A percentile compares a stretch with the other conserved stretches of the same genome.
Evolutionary conservation across 2,888 invertebrate genomes (phyloP).

Genomic region (Anorthoa munda): DNA sequence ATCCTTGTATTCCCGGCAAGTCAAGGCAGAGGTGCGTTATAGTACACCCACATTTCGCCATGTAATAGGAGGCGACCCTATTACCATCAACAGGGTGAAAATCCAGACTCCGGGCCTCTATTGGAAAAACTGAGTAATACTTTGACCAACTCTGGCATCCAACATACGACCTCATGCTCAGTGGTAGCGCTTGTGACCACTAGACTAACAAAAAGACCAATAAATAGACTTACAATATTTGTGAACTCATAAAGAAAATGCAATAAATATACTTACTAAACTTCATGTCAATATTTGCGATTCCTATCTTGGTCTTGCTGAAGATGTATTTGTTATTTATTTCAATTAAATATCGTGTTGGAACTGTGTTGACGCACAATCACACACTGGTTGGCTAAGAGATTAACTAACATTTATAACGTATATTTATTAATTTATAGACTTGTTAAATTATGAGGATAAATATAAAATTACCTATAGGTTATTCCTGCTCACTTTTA

Average conservation of each 20-base stretch:
- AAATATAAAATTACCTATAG: neutral
- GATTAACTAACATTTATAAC: neutral
- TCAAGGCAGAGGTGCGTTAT: too few species aligned
- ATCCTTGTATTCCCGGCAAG: too few species aligned
- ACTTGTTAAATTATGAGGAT: neutral
- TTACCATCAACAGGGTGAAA: too few species aligned
- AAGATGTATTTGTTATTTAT: conserved; percentile 1
- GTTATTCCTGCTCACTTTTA: neutral
- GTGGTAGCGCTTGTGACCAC: too few species aligned
- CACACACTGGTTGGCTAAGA: conserved; percentile 10
- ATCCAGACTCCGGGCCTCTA: too few species aligned
- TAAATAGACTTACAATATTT: neutral
- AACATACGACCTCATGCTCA: too few species aligned
- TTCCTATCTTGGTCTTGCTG: conserved; percentile 3
- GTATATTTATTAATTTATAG: neutral
- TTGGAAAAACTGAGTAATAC: too few species aligned
- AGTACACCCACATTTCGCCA: too few species aligned
- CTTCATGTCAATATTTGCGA: conserved; percentile 38
- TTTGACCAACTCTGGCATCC: too few species aligned
- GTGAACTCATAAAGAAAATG: conserved; percentile 3
- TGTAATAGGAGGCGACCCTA: too few species aligned
- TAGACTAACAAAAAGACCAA: too few species aligned
- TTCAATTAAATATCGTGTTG: conserved; percentile 14
- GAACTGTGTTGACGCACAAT: conserved; percentile 27
- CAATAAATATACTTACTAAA: conserved; percentile 37